These are phyloP conservation scores for Drosophila formosana DNA, from an alignment of 2,888 invertebrate genomes.

Conservation along the genomic window DNA sequence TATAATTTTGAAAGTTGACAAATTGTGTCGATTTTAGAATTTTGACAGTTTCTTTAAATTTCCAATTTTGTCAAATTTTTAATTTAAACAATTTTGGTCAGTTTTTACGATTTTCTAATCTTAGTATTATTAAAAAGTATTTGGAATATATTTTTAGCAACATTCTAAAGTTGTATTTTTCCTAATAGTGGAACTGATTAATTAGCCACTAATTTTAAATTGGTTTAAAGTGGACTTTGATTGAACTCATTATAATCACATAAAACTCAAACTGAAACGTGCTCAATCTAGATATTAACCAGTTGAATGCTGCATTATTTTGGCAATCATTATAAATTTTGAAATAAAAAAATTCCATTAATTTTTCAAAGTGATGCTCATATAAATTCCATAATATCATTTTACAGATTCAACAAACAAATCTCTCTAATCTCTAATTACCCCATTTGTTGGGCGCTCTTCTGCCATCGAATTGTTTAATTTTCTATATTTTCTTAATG, in stretches of 20 bases:
- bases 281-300: conserved; percentile 6
- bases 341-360: neutral
- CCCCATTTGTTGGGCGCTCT: conserved; percentile 34
- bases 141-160: neutral
- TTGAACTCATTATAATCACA: neutral
- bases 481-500: conserved; percentile 43
- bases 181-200: neutral
- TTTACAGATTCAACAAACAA: conserved; percentile 32
- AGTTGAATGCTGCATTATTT: neutral
- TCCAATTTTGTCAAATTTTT: too few relatives aligned
- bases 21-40: too few relatives aligned
- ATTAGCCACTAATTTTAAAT: neutral
- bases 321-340: conserved; percentile 4
- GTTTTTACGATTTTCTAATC: too few relatives aligned
- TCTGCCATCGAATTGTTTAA: conserved; percentile 38
- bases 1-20: too few relatives aligned
- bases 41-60: too few relatives aligned
- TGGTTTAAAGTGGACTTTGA: neutral
- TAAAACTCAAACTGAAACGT: neutral
- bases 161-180: neutral
- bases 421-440: conserved; percentile 29
- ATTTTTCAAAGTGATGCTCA: conserved; percentile 18
- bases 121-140: too few relatives aligned
- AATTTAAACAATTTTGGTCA: too few relatives aligned
- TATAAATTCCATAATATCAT: conserved; percentile 40